Conservation (phyloP, 2,797 vertebrate genomes). For the Chrysocyon brachyurus region DNA sequence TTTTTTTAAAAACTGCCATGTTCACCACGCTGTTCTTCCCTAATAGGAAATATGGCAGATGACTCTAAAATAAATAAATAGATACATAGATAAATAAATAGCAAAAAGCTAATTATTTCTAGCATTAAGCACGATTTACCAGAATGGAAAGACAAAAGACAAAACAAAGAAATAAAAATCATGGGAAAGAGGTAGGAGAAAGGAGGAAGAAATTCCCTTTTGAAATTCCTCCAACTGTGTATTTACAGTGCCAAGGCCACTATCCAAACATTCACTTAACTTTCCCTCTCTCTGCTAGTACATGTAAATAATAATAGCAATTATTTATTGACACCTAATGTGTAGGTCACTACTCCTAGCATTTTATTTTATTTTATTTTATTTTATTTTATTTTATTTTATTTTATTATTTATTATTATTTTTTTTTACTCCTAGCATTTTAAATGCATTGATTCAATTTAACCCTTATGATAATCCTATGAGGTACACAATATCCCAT, state of each 20-base stretch:
- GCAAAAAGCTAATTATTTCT: not conserved
- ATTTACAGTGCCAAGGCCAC: not conserved
- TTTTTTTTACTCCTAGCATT: not conserved
- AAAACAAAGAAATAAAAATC: not conserved
- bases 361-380: not conserved
- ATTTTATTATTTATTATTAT: too few species aligned
- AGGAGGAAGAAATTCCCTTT: not conserved
- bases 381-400: not conserved
- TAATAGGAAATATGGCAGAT: not conserved
- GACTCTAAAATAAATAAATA: not conserved
- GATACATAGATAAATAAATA: not conserved
- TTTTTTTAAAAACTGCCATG: not conserved
- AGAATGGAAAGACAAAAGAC: conserved; percentile 21
- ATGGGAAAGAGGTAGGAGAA: not conserved
- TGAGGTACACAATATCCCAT: not conserved
- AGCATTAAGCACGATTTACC: conserved; percentile 2
- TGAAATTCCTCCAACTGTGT: not conserved
- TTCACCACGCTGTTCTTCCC: not conserved
- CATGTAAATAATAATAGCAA: not conserved
- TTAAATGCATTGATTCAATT: not conserved
- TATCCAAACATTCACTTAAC: not conserved
- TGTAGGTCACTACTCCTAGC: not conserved
- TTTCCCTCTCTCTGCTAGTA: not conserved
- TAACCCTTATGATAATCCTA: not conserved
- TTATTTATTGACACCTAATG: not conserved